phyloP scores from a whole-genome alignment of 1,140 invertebrate species.

The Anastatus disparis region DNA sequence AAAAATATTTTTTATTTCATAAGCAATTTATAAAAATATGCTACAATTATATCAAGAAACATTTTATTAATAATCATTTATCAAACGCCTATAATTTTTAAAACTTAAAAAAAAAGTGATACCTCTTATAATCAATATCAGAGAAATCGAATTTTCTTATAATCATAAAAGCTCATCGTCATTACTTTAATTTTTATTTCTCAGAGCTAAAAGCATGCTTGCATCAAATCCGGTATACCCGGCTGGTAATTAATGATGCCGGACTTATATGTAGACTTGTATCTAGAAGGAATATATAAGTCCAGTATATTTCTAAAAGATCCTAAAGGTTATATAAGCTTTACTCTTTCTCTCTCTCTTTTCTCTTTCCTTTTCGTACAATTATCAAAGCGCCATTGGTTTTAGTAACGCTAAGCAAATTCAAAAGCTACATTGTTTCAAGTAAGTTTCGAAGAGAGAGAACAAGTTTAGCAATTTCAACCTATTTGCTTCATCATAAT shows the following conservation, averaged over 20 bases:
- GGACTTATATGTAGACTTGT: background rate
- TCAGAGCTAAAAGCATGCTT: background rate
- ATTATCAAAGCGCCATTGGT: background rate
- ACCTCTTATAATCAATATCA: too few relatives aligned
- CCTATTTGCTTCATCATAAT: slow-evolving; percentile 1
- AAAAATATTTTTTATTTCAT: too few relatives aligned
- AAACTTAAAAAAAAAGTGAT: too few relatives aligned
- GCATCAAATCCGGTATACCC: background rate
- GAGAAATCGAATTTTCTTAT: slow-evolving; percentile 2
- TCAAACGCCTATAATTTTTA: too few relatives aligned
- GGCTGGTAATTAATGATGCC: background rate
- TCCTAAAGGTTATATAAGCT: too few relatives aligned
- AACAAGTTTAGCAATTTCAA: slow-evolving; percentile 22
- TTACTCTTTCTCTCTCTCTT: background rate
- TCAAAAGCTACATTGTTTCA: too few relatives aligned
- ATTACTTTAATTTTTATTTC: background rate
- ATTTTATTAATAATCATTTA: too few relatives aligned
- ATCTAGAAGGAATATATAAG: background rate
- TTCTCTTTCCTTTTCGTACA: background rate
- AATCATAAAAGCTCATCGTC: background rate
- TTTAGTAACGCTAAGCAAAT: slow-evolving; percentile 18
- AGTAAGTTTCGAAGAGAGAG: background rate
- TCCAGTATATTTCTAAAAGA: background rate
- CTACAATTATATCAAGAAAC: too few relatives aligned
- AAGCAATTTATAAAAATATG: too few relatives aligned